Percentiles rank a stretch among this genome's conserved stretches.
These are phyloP conservation scores for Rhadina sibilatrix DNA, from an alignment of 2,113 vertebrate genomes.

Conservation along the genomic window DNA sequence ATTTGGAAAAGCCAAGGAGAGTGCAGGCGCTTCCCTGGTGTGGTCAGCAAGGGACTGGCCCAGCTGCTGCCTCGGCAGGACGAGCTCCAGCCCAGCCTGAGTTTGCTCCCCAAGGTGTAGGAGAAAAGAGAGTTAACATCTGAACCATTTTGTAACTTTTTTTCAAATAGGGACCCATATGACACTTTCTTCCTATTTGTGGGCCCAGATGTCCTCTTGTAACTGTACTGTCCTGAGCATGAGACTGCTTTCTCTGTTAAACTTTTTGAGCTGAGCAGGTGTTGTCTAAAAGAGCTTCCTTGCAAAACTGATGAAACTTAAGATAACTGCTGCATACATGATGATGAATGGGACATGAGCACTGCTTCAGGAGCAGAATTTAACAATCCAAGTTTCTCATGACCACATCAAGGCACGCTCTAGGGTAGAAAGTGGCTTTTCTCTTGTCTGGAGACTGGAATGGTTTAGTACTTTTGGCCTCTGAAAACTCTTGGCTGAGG, in stretches of 20 bases:
- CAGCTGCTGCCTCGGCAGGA: background rate
- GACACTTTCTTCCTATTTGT: background rate
- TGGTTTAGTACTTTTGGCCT: background rate
- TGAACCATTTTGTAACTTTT: background rate
- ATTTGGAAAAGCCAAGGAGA: fast-evolving
- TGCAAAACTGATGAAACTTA: background rate
- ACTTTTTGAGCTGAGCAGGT: background rate
- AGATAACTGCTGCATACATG: fast-evolving
- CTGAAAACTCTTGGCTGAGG: background rate
- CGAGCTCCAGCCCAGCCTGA: fast-evolving
- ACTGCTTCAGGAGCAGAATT: background rate
- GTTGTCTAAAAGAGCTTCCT: background rate
- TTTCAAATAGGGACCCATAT: background rate
- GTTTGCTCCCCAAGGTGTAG: background rate
- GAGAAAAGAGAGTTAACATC: background rate
- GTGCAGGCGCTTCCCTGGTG: fast-evolving
- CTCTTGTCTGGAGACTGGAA: background rate
- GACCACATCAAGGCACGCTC: background rate
- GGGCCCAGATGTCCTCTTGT: background rate
- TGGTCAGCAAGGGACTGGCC: fast-evolving
- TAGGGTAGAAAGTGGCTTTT: background rate
- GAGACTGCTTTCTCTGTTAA: background rate
- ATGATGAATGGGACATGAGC: background rate
- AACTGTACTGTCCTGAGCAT: background rate
- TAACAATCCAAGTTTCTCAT: background rate